Conservation (phyloP, 2,113 vertebrate genomes). For the Ochotona curzoniae region DNA sequence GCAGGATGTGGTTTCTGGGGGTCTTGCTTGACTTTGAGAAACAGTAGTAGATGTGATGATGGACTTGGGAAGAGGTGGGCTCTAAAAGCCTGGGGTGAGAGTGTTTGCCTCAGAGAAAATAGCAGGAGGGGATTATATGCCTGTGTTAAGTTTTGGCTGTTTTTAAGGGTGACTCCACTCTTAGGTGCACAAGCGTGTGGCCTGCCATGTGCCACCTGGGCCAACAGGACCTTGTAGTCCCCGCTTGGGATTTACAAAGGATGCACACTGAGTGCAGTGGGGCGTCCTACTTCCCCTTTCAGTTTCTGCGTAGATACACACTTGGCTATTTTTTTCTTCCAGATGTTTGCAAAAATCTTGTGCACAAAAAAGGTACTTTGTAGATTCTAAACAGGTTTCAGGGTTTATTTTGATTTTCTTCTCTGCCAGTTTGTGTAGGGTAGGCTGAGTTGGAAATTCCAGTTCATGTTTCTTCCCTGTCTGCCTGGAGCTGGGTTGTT, state of each 20-base stretch:
- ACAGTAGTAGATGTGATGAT: background rate
- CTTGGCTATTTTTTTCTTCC: constrained; percentile 67
- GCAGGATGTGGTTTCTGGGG: constrained; percentile 13
- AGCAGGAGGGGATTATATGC: background rate
- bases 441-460: constrained; percentile 31
- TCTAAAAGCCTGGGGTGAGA: background rate
- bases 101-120: constrained; percentile 50
- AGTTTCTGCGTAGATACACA: constrained; percentile 51
- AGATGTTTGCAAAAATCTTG: constrained; percentile 66
- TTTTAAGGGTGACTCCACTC: background rate
- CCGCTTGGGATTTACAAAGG: constrained; percentile 48
- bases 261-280: constrained; percentile 48
- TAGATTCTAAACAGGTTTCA: constrained; percentile 49
- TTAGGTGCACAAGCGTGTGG: background rate
- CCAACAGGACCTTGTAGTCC: background rate
- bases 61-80: background rate
- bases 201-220: constrained; percentile 9
- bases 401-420: constrained; percentile 55
- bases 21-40: constrained; percentile 33
- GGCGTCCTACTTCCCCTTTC: constrained; percentile 62
- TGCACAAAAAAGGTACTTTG: background rate
- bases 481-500: constrained; percentile 18
- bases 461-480: constrained; percentile 33
- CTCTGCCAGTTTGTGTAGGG: background rate
- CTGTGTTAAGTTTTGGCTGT: background rate